Evolutionary conservation across 2,888 invertebrate species (phyloP), one percentile per base, ranked within the genome.

Genomic region (Agonopterix alstromeriana): DNA sequence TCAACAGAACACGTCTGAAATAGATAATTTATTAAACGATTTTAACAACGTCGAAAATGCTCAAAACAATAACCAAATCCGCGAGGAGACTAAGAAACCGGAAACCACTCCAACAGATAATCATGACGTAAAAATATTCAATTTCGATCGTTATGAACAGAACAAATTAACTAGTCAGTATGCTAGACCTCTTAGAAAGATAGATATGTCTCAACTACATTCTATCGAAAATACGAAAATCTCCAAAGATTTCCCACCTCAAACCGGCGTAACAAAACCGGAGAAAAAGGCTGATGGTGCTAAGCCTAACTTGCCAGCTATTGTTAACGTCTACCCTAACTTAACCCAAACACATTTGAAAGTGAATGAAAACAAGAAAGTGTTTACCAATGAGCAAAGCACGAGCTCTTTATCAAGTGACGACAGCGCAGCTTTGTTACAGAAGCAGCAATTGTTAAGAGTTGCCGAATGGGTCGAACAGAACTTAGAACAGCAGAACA

Each of bases 391-490:
- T 51, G 89, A 89, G 50, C 88, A 87, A 54, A 89, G 89, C 53
- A 89, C 88, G 1, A 90, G 89, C 57, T 90, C 89, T 0, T 60
- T 90, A 40, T 90, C 89, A 1, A 89, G 89, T 53, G 89, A 90
- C 47, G 89, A 90, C 48, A 89, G 89, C 54, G 89, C 89, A 36
- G 90, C 91, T 1, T 61, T 91, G 55, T 60, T 92, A 49, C 89
- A 92, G 48, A 90, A 92, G 17, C 92, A 92, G 53, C 93, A 93
- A 53, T 66, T 93, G 54, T 91, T 92, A 12, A 85, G 93, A 58
- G 94, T 95, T 9, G 94, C 94, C 0, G 94, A 95, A 61, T 94
- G 94, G 94, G 93, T 95, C 12, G 92, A 93, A 70, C 92, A 91
- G 58, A 93, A 92, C 61, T 72, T 91, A 66, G 89, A 88, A 51